A percentile compares a stretch with the other conserved stretches of the same genome.
These are phyloP conservation scores for Anguilla pacifica DNA, from an alignment of 2,797 vertebrate species.

Conservation along the genomic window DNA sequence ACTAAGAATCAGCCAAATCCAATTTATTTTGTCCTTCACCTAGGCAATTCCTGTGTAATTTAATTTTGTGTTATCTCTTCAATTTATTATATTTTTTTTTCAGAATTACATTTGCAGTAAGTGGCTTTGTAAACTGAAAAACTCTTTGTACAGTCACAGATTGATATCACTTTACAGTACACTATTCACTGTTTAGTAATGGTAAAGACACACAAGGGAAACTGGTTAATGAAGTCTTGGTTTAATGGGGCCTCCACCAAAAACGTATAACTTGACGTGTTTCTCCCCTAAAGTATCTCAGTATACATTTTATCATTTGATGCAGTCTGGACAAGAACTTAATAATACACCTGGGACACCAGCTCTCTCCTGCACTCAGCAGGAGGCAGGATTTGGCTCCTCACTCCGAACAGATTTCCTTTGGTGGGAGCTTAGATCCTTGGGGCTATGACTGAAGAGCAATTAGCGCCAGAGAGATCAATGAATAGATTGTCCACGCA, in stretches of 20 bases:
- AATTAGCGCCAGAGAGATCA: background rate
- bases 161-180: background rate
- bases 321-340: background rate
- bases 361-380: background rate
- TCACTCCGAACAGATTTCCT: background rate
- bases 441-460: background rate
- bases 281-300: background rate
- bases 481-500: background rate
- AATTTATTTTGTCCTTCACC: slow-evolving; percentile 66
- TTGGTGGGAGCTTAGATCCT: background rate
- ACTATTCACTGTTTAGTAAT: background rate
- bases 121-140: slow-evolving; percentile 36
- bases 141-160: slow-evolving; percentile 42
- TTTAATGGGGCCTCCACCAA: background rate
- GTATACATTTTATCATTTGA: background rate
- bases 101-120: slow-evolving; percentile 49
- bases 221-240: slow-evolving; percentile 22
- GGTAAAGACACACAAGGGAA: background rate
- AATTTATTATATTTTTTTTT: slow-evolving; percentile 40
- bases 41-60: slow-evolving; percentile 58
- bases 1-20: slow-evolving; percentile 58
- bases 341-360: background rate
- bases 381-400: background rate
- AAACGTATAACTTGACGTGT: background rate
- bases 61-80: slow-evolving; percentile 55